phyloP scores from a whole-genome alignment of 2,113 vertebrate species.

The Steatornis caripensis region DNA sequence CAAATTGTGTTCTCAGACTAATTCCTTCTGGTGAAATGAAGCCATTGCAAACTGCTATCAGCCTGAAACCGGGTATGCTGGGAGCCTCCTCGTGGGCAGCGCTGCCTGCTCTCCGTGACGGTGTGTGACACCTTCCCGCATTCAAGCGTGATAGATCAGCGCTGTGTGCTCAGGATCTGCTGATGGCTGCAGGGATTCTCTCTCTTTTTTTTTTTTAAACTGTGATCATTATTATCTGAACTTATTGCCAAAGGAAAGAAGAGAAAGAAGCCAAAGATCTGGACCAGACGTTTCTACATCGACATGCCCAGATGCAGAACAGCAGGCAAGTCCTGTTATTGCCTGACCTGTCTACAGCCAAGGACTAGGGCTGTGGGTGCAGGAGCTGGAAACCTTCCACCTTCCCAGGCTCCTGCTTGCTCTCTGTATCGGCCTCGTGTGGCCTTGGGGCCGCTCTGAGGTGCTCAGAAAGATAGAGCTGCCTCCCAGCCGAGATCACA shows the following conservation, averaged over 20 bases:
- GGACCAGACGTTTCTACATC: not conserved
- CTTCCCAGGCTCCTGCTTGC: not conserved
- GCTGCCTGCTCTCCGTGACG: not conserved
- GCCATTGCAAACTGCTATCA: not conserved
- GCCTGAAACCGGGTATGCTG: not conserved
- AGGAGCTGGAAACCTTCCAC: not conserved
- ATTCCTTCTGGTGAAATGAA: constrained; percentile 33
- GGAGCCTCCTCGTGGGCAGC: not conserved
- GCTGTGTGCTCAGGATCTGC: not conserved
- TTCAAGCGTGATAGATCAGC: not conserved
- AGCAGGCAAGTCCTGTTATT: not conserved
- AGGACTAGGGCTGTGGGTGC: too few species aligned
- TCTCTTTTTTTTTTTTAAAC: not conserved
- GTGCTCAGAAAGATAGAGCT: not conserved
- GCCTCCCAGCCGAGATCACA: not conserved
- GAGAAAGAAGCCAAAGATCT: not conserved
- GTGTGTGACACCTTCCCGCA: not conserved
- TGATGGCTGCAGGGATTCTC: fast-evolving
- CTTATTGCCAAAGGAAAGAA: not conserved
- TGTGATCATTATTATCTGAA: not conserved
- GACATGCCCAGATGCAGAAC: not conserved
- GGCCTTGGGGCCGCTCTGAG: not conserved
- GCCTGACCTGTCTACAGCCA: not conserved
- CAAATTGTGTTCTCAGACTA: constrained; percentile 18
- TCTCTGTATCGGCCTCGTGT: fast-evolving